These are phyloP conservation scores for Trogon melanurus DNA, from an alignment of 2,113 vertebrate genomes.

Conservation along the genomic window DNA sequence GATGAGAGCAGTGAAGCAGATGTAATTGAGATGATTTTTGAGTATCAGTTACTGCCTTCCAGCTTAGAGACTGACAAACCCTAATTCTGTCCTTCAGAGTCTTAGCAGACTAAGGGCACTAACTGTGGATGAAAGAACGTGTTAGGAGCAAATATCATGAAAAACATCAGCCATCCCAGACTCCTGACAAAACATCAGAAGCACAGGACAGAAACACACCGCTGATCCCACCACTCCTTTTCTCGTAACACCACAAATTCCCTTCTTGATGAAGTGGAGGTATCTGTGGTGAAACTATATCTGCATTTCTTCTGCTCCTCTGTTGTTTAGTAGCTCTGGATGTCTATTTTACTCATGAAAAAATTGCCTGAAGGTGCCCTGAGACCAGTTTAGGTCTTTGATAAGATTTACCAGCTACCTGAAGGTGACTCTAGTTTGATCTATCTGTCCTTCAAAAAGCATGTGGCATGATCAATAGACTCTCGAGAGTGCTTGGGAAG, in stretches of 20 bases:
- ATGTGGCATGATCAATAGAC: background rate
- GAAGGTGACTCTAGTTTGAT: background rate
- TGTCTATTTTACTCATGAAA: background rate
- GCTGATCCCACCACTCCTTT: background rate
- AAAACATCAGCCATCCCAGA: background rate
- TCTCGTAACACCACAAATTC: background rate
- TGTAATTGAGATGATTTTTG: background rate
- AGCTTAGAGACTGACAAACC: background rate
- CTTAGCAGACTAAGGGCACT: background rate
- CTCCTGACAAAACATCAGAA: background rate
- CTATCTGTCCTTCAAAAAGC: background rate
- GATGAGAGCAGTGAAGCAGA: background rate
- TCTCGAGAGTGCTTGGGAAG: background rate
- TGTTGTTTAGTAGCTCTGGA: background rate
- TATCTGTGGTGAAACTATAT: background rate
- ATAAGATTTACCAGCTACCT: background rate
- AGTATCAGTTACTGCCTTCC: background rate
- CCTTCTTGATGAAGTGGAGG: background rate
- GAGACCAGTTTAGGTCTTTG: background rate
- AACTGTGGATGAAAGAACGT: background rate
- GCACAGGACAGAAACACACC: background rate
- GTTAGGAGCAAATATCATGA: background rate
- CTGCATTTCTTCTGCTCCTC: background rate
- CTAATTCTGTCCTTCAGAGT: background rate
- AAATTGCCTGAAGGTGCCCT: background rate